Evolutionary conservation across 2,113 vertebrate genomes (phyloP).

Genomic region (Oxyruncus cristatus): DNA sequence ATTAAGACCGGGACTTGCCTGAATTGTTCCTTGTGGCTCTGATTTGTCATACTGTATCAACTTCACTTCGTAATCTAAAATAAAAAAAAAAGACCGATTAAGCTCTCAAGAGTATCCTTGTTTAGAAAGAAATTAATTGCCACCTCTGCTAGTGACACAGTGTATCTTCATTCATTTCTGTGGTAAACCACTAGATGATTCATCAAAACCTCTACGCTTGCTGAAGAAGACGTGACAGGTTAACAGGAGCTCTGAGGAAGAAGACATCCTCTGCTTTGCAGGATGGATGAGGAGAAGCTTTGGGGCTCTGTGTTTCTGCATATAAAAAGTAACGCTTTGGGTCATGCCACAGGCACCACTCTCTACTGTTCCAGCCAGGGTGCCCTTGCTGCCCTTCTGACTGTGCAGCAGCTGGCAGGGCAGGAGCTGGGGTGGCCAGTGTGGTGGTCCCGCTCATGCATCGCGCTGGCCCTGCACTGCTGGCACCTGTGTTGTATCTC

Average conservation of each 20-base stretch:
- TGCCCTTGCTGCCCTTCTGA: not conserved
- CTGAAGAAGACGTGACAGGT: not conserved
- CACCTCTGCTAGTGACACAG: not conserved
- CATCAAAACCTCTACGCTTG: not conserved
- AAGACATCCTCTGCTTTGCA: not conserved
- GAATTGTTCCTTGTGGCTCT: not conserved
- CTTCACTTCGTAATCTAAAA: not conserved
- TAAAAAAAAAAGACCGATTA: not conserved
- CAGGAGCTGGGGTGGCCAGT: fast-evolving
- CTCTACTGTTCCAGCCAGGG: not conserved
- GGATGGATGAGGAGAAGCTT: not conserved
- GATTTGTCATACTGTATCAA: not conserved
- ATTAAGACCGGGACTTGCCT: not conserved
- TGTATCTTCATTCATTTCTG: not conserved
- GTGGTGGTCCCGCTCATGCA: fast-evolving
- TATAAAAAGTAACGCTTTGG: not conserved
- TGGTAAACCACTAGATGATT: not conserved
- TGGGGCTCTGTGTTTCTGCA: not conserved
- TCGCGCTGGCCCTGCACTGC: fast-evolving
- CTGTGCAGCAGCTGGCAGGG: fast-evolving
- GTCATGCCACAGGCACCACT: fast-evolving
- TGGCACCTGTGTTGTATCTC: not conserved
- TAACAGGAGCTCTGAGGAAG: not conserved
- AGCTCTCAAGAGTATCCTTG: not conserved
- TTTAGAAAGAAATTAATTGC: not conserved